These are phyloP conservation scores for Arvicanthis niloticus DNA, from an alignment of 2,113 vertebrate species.

Conservation along the genomic window DNA sequence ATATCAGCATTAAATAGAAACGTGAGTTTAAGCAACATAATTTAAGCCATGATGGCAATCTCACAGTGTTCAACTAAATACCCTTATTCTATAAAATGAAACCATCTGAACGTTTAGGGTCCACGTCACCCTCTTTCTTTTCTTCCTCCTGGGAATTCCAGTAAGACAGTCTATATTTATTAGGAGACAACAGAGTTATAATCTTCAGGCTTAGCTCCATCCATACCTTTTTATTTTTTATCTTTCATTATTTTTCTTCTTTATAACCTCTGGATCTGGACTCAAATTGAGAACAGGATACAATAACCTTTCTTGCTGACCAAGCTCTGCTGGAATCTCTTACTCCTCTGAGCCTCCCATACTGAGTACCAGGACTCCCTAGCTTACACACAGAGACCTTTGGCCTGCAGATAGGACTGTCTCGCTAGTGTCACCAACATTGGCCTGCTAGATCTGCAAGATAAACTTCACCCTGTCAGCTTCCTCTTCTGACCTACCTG, in stretches of 20 bases:
- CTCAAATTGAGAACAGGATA: background rate
- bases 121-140: background rate
- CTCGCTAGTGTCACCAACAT: background rate
- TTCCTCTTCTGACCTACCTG: too few relatives aligned
- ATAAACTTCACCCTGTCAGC: background rate
- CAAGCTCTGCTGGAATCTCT: background rate
- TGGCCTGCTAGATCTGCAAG: too few relatives aligned
- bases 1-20: background rate
- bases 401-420: background rate
- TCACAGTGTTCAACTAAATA: background rate
- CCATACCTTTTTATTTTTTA: background rate
- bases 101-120: background rate
- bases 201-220: background rate
- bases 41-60: background rate
- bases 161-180: background rate
- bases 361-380: background rate
- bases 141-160: background rate
- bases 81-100: background rate
- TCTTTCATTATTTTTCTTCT: background rate
- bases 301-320: background rate
- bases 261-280: background rate
- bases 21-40: background rate
- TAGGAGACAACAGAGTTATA: background rate
- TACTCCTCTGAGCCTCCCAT: background rate
- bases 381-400: conserved; percentile 17